Evolutionary conservation across 2,113 vertebrate genomes (phyloP).

Genomic region (Ptilonorhynchus violaceus): DNA sequence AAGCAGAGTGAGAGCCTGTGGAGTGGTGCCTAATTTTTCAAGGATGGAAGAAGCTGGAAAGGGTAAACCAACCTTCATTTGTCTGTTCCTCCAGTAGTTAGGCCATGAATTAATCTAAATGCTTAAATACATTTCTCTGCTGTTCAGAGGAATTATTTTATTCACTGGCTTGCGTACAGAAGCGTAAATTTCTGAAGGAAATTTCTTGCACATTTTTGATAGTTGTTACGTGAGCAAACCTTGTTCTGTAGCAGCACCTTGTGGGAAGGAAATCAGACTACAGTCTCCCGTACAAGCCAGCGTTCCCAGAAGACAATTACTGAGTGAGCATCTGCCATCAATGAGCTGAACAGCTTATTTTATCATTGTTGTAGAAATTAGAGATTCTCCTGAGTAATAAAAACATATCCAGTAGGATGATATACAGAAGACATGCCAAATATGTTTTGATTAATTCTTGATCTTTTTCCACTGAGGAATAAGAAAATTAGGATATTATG

Average conservation of each 20-base stretch:
- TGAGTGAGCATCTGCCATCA: neutral
- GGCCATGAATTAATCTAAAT: neutral
- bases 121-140: neutral
- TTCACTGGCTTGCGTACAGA: neutral
- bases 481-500: neutral
- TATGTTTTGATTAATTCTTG: neutral
- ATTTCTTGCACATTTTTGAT: neutral
- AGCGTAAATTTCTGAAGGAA: neutral
- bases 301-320: neutral
- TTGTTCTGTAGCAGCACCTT: constrained; percentile 62
- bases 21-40: constrained; percentile 57
- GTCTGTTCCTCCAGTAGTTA: constrained; percentile 27
- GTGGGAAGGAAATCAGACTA: constrained; percentile 33
- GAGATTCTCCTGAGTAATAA: neutral
- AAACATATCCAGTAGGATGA: neutral
- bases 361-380: neutral
- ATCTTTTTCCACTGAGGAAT: neutral
- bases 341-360: neutral
- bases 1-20: neutral
- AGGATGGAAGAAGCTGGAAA: neutral
- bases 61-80: constrained; percentile 10
- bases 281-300: neutral
- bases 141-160: neutral
- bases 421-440: neutral
- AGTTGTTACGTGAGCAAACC: neutral